Evolutionary conservation across 2,797 vertebrate genomes (phyloP), one percentile per base, ranked within the genome.

Genomic region (Labeo calbasu): DNA sequence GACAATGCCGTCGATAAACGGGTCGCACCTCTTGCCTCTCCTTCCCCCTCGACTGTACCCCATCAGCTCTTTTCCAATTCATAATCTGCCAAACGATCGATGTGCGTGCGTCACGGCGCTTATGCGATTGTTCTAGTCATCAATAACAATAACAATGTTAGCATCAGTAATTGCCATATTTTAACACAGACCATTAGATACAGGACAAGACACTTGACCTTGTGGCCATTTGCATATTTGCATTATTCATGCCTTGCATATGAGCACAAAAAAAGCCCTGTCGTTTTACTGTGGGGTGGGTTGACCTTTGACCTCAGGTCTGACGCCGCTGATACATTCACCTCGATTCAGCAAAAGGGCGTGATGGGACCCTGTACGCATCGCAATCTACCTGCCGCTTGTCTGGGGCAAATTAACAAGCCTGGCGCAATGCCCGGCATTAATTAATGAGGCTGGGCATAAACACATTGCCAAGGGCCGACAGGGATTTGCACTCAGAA

Each of bases 361-460:
- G 73, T 78, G 82, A 82, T 51, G 81, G 84, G 79, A 80, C 68
- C 36, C 71, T 32, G 82, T 70, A 66, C 23, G 73, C 85, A 85
- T 86, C 79, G 23, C 83, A 86, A 89, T 87, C 83, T 84, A 75
- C 79, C 72, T 87, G 83, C 68, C 69, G 69, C 65, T 84, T 79
- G 75, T 84, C 77, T 65, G 86, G 77, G 90, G 85, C 80, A 90
- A 91, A 93, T 91, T 90, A 91, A 88, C 81, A 86, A 76, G 84
- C 85, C 82, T 87, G 89, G 91, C 89, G 87, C 46, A 70, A 83
- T 82, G 85, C 90, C 89, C 87, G 82, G 86, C 87, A 92, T 93
- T 92, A 91, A 94, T 94, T 93, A 92, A 89, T 86, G 82, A 87
- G 90, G 88, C 88, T 68, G 77, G 79, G 75, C 51, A 77, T 81